These are phyloP conservation scores for Spinibarbus caldwelli DNA, from an alignment of 2,797 vertebrate genomes.

Conservation along the genomic window DNA sequence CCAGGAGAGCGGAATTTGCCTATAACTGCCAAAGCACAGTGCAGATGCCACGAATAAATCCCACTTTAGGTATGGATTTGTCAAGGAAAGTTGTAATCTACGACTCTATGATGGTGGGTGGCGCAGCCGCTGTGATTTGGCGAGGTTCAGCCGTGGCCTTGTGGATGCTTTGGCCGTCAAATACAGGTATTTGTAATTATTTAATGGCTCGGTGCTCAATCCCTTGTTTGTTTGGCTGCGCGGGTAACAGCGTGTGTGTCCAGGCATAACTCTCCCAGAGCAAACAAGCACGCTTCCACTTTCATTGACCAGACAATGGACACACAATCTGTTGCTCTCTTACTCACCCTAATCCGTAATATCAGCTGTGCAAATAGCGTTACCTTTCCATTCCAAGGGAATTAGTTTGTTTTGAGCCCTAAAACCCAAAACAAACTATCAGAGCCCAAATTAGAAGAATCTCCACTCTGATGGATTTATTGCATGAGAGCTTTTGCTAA, in stretches of 20 bases:
- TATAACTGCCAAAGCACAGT: constrained; percentile 34
- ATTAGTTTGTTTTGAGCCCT: constrained; percentile 60
- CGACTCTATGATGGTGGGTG: constrained; percentile 13
- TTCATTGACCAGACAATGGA: constrained; percentile 53
- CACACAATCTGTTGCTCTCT: constrained; percentile 65
- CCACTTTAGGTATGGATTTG: constrained; percentile 8
- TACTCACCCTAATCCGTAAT: constrained; percentile 62
- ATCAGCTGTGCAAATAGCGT: constrained; percentile 72
- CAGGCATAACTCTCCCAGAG: constrained; percentile 62
- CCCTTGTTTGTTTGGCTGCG: constrained; percentile 72
- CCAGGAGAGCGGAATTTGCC: constrained; percentile 25
- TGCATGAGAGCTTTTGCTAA: neutral
- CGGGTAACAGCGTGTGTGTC: constrained; percentile 62
- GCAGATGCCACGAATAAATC: constrained; percentile 38
- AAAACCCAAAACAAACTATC: constrained; percentile 60
- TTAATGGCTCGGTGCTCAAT: constrained; percentile 69
- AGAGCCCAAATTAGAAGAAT: constrained; percentile 51
- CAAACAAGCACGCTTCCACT: constrained; percentile 47
- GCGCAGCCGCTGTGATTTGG: neutral
- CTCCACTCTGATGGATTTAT: constrained; percentile 30
- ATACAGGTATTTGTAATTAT: constrained; percentile 71
- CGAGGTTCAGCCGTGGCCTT: neutral
- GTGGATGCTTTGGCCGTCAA: constrained; percentile 3
- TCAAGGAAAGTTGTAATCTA: constrained; percentile 44
- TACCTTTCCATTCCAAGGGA: constrained; percentile 63